These are phyloP conservation scores for Gyrodactylus salaris DNA, from an alignment of 1,140 invertebrate genomes.

Conservation along the genomic window DNA sequence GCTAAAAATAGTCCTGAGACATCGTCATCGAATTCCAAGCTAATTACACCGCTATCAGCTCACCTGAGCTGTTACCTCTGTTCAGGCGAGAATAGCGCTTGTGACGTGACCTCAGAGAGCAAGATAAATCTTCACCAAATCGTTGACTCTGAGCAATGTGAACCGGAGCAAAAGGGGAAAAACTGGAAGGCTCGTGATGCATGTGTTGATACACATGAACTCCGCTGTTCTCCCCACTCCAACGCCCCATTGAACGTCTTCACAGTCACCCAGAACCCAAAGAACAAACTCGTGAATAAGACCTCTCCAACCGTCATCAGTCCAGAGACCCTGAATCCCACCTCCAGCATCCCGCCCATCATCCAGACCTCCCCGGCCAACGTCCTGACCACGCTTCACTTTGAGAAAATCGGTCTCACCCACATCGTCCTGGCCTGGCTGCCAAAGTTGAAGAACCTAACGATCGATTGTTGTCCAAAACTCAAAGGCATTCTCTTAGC, in stretches of 20 bases:
- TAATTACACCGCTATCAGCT: background rate
- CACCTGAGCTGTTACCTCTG: background rate
- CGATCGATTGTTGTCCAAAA: conserved; percentile 2
- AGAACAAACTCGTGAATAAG: too few species aligned
- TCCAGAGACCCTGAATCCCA: background rate
- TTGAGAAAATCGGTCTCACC: conserved; percentile 3
- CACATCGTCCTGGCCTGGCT: background rate
- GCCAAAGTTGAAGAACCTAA: conserved; percentile 1
- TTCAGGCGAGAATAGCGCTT: background rate
- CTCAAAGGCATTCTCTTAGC: background rate
- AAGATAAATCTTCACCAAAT: background rate
- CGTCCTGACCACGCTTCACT: background rate
- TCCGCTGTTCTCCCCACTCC: background rate
- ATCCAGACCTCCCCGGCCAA: background rate
- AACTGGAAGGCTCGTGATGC: conserved; percentile 6
- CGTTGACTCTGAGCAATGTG: background rate
- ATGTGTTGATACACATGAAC: background rate
- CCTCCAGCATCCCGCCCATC: background rate
- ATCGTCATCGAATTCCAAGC: background rate
- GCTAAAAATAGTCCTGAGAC: background rate
- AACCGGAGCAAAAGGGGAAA: background rate
- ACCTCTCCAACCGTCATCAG: background rate
- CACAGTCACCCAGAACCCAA: background rate
- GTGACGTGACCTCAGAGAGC: too few species aligned
- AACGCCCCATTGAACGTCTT: background rate